Evolutionary conservation across 2,113 vertebrate genomes (phyloP).

Genomic region (Pantherophis guttatus): DNA sequence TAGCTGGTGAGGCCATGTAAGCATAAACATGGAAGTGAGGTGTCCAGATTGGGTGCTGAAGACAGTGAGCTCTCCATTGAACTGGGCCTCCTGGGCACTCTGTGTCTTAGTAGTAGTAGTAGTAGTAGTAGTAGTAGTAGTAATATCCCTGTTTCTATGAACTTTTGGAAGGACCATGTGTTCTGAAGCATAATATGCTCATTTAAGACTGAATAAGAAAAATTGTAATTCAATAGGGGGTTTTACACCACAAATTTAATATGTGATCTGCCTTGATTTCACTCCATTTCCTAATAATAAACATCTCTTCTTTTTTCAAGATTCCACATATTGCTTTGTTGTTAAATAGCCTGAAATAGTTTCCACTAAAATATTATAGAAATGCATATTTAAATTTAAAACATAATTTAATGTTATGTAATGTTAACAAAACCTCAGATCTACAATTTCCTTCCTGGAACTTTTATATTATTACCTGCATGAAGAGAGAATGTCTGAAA

Average conservation of each 20-base stretch:
- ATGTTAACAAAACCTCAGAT: background rate
- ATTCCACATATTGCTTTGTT: background rate
- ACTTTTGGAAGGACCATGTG: background rate
- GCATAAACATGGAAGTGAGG: background rate
- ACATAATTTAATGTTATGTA: background rate
- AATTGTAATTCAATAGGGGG: background rate
- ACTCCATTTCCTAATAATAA: background rate
- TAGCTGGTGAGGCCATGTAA: background rate
- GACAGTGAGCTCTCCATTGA: background rate
- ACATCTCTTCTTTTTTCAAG: background rate
- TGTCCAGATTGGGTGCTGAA: background rate
- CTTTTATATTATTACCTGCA: constrained; percentile 53
- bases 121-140: background rate
- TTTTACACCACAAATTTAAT: background rate
- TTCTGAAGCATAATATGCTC: background rate
- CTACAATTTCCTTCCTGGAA: background rate
- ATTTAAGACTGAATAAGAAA: background rate
- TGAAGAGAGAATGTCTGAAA: background rate
- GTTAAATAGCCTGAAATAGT: constrained; percentile 5
- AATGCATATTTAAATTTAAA: background rate
- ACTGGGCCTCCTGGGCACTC: background rate
- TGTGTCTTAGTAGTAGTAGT: background rate
- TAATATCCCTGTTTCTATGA: background rate
- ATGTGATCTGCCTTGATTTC: background rate
- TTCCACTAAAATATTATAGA: constrained; percentile 14